Base-by-base conservation (phyloP, 2,888 invertebrate species). In the Phortica magna region DNA sequence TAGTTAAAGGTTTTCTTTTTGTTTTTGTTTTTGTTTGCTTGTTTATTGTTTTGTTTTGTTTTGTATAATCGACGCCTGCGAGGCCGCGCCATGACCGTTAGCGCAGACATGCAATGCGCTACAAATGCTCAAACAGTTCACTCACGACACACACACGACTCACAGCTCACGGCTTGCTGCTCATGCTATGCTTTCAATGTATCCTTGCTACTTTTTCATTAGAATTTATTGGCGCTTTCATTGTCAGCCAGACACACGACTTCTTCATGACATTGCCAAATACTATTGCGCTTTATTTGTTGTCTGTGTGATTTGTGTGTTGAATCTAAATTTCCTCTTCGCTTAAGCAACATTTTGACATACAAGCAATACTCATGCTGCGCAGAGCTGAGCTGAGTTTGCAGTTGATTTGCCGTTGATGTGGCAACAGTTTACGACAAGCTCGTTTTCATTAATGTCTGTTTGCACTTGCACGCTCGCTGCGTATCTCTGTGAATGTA, bases 391-490 rank as follows among this genome's bases (percentile, higher is more conserved):
- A 7, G 10, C 10, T 10, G 22, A 48, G 14, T 55, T 17, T 55
- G 53, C 55, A 10, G 71, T 76, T 65, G 48, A 19, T 72, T 72
- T 17, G 59, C 71, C 41, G 31, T 57, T 75, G 68, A 67, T 79
- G 73, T 77, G 76, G 70, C 70, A 55, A 55, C 70, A 71, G 55
- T 71, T 55, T 71, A 71, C 53, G 55, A 53, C 10, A 17, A n/a
- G 67, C 42, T 42, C 67, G n/a, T 67, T 31, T 42, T 42, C 67
- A 39, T 41, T 67, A 39, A 67, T 41, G 67, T 64, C 10, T 48
- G 64, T 48, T 48, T 14, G 48, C 48, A 48, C 61, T 61, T 61
- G 10, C 31, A 31, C 22, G 22, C 61, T 19, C 19, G n/a, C n/a
- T n/a, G n/a, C n/a, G 61, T 61, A 61, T 48, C 48, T 48, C 48